phyloP scores from a whole-genome alignment of 2,797 vertebrate genomes.

The Adrianichthys oophorus region DNA sequence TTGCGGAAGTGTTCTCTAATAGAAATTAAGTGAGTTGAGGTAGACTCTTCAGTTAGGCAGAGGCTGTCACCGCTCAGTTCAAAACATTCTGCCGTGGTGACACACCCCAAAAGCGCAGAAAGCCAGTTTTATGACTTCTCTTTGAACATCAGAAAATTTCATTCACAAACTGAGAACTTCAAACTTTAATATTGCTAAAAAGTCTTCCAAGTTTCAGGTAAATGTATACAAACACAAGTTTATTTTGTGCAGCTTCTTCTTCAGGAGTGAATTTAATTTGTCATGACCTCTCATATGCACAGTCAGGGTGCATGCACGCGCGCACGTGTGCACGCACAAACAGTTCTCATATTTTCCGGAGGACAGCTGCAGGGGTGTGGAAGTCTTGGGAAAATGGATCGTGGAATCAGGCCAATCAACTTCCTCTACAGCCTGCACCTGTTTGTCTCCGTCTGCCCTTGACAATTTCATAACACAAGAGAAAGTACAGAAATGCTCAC shows the following conservation, averaged over 20 bases:
- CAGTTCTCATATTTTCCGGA: slow-evolving; percentile 71
- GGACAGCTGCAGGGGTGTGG: slow-evolving; percentile 77
- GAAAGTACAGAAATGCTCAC: slow-evolving; percentile 42
- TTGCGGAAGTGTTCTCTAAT: slow-evolving; percentile 69
- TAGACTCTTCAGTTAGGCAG: slow-evolving; percentile 59
- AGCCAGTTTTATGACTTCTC: slow-evolving; percentile 61
- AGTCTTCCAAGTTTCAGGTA: slow-evolving; percentile 1
- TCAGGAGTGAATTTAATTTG: slow-evolving; percentile 63
- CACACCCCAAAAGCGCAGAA: slow-evolving; percentile 59
- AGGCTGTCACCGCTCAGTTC: slow-evolving; percentile 75
- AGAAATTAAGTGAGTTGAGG: slow-evolving; percentile 68
- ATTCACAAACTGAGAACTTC: slow-evolving; percentile 50
- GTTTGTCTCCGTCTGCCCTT: slow-evolving; percentile 60
- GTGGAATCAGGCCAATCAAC: slow-evolving; percentile 72
- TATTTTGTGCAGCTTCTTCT: too few relatives aligned
- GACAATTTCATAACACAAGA: slow-evolving; percentile 54
- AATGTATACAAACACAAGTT: neutral
- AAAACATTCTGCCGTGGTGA: slow-evolving; percentile 73
- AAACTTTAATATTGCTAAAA: slow-evolving; percentile 35
- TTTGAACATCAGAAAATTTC: slow-evolving; percentile 71
- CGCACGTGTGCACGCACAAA: slow-evolving; percentile 39
- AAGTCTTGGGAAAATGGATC: slow-evolving; percentile 76
- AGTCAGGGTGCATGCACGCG: slow-evolving; percentile 27
- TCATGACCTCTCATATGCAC: slow-evolving; percentile 58
- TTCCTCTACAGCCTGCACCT: slow-evolving; percentile 70